Evolutionary conservation across 1,140 invertebrate genomes (phyloP).

Genomic region (Sminthurinus signatus): DNA sequence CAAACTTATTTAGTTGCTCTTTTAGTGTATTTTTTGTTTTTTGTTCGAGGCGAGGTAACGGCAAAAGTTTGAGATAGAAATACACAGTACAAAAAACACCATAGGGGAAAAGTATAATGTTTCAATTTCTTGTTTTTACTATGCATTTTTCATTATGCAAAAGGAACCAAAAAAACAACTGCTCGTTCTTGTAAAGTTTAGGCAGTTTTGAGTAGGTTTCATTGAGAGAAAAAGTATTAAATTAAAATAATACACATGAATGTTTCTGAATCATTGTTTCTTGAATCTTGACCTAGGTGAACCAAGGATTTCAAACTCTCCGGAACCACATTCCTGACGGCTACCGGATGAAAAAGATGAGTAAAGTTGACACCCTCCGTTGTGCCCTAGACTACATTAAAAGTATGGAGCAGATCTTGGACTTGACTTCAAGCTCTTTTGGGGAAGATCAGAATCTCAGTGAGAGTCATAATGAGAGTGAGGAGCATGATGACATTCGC

Average conservation of each 20-base stretch:
- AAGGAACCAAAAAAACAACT: not conserved
- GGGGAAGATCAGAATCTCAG: not conserved
- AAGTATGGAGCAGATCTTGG: conserved; percentile 60
- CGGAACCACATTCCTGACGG: conserved; percentile 73
- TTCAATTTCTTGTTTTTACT: too few species aligned
- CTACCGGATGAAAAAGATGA: conserved; percentile 75
- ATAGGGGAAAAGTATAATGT: too few species aligned
- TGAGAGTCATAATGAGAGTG: too few species aligned
- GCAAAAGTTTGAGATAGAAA: too few species aligned
- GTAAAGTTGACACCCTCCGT: conserved; percentile 88
- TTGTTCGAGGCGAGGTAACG: too few species aligned
- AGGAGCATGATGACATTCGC: too few species aligned
- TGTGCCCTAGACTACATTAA: conserved; percentile 90
- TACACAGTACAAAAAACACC: too few species aligned
- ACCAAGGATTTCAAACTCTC: conserved; percentile 77
- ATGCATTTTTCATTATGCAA: too few species aligned
- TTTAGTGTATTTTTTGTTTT: too few species aligned
- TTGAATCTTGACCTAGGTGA: conserved; percentile 64
- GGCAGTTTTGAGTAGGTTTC: not conserved
- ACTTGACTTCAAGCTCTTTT: not conserved
- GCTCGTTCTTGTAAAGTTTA: not conserved
- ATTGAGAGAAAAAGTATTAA: not conserved
- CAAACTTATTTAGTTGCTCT: too few species aligned
- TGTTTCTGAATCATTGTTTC: not conserved
- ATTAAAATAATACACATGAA: too few species aligned